Percentiles rank a stretch among this genome's conserved stretches.
Conservation (phyloP, 2,888 invertebrate species). For the Fragum whitleyi region DNA sequence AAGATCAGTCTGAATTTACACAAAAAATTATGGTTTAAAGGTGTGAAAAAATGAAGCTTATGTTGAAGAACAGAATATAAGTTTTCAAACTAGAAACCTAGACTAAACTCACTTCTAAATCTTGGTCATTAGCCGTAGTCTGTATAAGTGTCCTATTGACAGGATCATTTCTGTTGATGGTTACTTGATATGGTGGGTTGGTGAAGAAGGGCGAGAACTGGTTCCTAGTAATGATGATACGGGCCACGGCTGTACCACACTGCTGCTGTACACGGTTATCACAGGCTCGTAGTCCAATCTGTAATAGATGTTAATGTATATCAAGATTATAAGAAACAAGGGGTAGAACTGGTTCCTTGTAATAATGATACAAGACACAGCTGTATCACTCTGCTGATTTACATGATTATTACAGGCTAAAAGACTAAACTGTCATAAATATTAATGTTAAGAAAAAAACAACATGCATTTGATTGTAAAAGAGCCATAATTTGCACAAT, state of each 20-base stretch:
- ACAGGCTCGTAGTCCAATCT: constrained; percentile 62
- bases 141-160: constrained; percentile 48
- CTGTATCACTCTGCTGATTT: constrained; percentile 68
- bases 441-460: too few species aligned
- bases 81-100: too few species aligned
- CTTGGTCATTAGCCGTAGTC: constrained; percentile 61
- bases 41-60: too few species aligned
- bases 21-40: too few species aligned
- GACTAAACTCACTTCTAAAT: constrained; percentile 49
- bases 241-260: constrained; percentile 69
- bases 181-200: constrained; percentile 53
- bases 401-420: constrained; percentile 64
- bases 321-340: not conserved
- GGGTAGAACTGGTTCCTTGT: not conserved
- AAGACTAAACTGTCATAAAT: too few species aligned
- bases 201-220: constrained; percentile 64
- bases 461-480: too few species aligned
- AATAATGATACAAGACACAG: constrained; percentile 51
- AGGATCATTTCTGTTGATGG: constrained; percentile 43
- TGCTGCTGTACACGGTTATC: constrained; percentile 66
- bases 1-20: too few species aligned
- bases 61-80: too few species aligned
- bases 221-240: constrained; percentile 66
- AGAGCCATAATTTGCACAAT: too few species aligned
- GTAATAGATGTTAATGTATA: too few species aligned